Percentiles rank a stretch among this genome's conserved stretches.
Evolutionary conservation across 2,797 vertebrate genomes (phyloP).

Genomic region (Ispidina lecontei): DNA sequence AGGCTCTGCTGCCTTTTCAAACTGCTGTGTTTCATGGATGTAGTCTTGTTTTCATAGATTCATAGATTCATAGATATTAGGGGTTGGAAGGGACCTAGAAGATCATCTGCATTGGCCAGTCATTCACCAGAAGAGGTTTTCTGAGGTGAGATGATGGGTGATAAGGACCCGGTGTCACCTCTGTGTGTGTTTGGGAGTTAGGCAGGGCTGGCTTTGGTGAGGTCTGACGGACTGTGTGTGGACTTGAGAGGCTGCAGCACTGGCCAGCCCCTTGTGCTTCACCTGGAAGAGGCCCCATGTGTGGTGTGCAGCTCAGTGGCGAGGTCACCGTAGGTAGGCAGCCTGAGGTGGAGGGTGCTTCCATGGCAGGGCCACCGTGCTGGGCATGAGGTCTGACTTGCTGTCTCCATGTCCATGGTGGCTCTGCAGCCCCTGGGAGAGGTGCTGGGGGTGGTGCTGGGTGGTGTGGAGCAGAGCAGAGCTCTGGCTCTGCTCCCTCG

Average conservation of each 20-base stretch:
- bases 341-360: neutral
- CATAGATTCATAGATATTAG: too few species aligned
- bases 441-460: neutral
- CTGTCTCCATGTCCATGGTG: fast-evolving
- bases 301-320: fast-evolving
- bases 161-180: fast-evolving
- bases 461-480: neutral
- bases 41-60: neutral
- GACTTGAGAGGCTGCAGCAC: fast-evolving
- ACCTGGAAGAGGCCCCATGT: fast-evolving
- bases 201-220: fast-evolving
- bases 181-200: fast-evolving
- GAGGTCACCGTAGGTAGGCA: neutral
- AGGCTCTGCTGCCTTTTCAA: neutral
- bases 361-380: fast-evolving
- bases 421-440: neutral
- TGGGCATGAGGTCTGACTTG: fast-evolving
- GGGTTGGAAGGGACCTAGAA: too few species aligned
- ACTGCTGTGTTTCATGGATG: fast-evolving
- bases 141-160: neutral
- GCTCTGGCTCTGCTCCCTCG: neutral
- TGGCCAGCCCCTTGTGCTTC: fast-evolving
- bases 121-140: neutral
- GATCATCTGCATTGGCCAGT: fast-evolving
- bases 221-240: fast-evolving